These are phyloP conservation scores for Silurus glanis DNA, from an alignment of 2,113 vertebrate species.

Conservation along the genomic window DNA sequence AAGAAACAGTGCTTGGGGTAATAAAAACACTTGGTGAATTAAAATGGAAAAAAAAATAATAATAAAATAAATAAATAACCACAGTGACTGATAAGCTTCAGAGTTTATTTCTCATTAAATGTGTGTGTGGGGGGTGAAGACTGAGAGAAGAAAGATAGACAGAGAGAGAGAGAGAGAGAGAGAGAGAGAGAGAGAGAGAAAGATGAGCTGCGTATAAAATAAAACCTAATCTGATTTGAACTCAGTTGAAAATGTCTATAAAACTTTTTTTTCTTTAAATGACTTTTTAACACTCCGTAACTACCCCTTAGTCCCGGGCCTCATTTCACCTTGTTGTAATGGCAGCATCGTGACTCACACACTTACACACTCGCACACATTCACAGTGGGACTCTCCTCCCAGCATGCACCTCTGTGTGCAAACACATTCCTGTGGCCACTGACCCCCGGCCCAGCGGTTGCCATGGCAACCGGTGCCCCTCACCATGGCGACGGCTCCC, in stretches of 20 bases:
- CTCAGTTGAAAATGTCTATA: conserved; percentile 21
- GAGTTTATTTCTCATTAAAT: background rate
- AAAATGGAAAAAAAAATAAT: background rate
- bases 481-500: conserved; percentile 52
- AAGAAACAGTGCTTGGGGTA: background rate
- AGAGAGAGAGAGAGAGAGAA: no score
- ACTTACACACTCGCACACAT: conserved; percentile 46
- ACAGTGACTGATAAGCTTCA: background rate
- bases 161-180: no score
- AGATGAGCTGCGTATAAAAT: background rate
- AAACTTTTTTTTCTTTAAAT: conserved; percentile 23
- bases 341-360: conserved; percentile 43
- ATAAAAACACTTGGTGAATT: background rate
- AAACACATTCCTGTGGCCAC: conserved; percentile 59
- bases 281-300: conserved; percentile 32
- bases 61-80: background rate
- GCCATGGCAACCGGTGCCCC: conserved; percentile 54
- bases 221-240: conserved; percentile 13
- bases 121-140: background rate
- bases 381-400: conserved; percentile 54
- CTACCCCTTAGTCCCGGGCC: conserved; percentile 29
- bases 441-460: conserved; percentile 57
- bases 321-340: conserved; percentile 48
- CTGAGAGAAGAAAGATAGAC: no score
- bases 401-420: conserved; percentile 60